Percentiles rank a stretch among this genome's conserved stretches.
Evolutionary conservation across 2,888 invertebrate genomes (phyloP).

Genomic region (Colletes collaris): DNA sequence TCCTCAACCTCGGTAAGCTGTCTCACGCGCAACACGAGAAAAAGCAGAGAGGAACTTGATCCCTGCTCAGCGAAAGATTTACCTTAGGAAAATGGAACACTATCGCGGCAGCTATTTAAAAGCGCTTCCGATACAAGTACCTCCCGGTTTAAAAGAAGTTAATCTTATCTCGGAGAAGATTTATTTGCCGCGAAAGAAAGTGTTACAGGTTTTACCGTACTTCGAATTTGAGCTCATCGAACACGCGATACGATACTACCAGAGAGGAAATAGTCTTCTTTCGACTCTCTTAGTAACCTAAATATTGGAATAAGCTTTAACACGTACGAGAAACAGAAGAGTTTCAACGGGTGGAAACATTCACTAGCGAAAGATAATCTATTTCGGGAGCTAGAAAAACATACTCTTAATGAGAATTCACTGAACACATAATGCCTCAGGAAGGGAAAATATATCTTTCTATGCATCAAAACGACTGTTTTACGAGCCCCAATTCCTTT

Average conservation of each 20-base stretch:
- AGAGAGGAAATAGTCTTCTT: slow-evolving; percentile 1
- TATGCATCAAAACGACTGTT: not conserved
- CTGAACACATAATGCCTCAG: not conserved
- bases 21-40: too few relatives aligned
- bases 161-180: not conserved
- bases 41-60: too few relatives aligned
- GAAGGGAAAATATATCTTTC: not conserved
- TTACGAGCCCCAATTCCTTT: too few relatives aligned
- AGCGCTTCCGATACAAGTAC: not conserved
- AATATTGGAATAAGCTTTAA: not conserved
- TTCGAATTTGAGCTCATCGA: not conserved
- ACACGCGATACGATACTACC: not conserved
- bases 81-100: not conserved
- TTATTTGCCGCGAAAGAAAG: not conserved
- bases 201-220: not conserved
- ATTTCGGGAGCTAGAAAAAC: not conserved
- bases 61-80: slow-evolving; percentile 1
- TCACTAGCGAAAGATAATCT: too few relatives aligned
- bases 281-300: slow-evolving; percentile 16
- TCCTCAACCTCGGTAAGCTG: too few relatives aligned
- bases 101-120: not conserved
- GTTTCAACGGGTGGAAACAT: too few relatives aligned
- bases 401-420: not conserved
- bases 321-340: not conserved
- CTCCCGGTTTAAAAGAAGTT: not conserved